Evolutionary conservation across 2,113 vertebrate species (phyloP), one percentile per base, ranked within the genome.

Genomic region (Prunella himalayana): DNA sequence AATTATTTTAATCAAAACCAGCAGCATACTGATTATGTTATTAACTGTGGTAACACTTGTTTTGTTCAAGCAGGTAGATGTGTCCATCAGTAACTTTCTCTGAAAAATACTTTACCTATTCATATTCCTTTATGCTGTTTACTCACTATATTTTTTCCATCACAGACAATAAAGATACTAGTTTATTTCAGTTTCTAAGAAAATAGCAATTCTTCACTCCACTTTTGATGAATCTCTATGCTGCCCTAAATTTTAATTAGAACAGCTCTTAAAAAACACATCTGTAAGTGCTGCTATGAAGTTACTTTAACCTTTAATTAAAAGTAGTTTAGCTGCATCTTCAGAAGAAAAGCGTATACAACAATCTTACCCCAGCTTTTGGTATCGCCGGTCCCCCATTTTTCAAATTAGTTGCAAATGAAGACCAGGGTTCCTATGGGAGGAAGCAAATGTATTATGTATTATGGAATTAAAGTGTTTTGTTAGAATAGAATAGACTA

Each of bases 371-470:
- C 94, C 0, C 71, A 64, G 76, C 57, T 86, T 96, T 98, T 25
- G 78, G n/a, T 47, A 88, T 19, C 0, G 65, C n/a, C 28, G 39
- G 39, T 45, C 33, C 31, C 8, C 73, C 92, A 35, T 73, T 94
- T 92, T 79, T 98, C 54, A 94, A 95, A 64, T 97, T 96, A 15
- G 95, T 81, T 39, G 97, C 73, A 98, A 99, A 99, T 33, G 99
- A 99, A 27, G 98, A 97, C 98, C 96, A 97, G 12, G 98, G 98
- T 41, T 98, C 99, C 99, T 99, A 66, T 11, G 57, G 39, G 80
- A 77, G 6, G 13, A 84, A 91, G 18, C 73, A 80, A 94, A 85
- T 13, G 84, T 31, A 47, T 81, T 54, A 56, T 15, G 35, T 33
- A 47, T 83, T 47, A 63, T 11, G 31, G 41, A 86, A 60, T 77